Conservation (phyloP, 2,113 vertebrate genomes). For the Bungarus multicinctus region DNA sequence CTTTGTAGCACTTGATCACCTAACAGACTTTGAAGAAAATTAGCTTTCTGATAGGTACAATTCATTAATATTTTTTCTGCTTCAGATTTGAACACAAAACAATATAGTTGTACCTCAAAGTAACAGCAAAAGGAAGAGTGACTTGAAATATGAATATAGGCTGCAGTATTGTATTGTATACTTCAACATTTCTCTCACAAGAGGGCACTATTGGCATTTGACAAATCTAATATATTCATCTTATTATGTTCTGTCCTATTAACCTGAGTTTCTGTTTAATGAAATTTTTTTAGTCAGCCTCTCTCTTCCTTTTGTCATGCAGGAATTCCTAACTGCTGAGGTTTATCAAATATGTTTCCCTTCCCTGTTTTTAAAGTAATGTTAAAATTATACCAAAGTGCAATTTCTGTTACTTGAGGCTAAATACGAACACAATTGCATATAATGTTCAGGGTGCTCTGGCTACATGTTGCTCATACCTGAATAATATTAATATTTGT, state of each 20-base stretch:
- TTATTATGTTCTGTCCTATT: neutral
- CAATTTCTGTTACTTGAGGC: constrained; percentile 1
- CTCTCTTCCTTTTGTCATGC: neutral
- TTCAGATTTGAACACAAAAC: neutral
- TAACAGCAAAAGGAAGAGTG: neutral
- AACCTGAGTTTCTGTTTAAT: neutral
- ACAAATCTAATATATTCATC: neutral
- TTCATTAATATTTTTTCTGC: neutral
- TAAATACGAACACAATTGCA: neutral
- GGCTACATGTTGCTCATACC: neutral
- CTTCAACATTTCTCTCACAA: neutral
- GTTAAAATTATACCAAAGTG: neutral
- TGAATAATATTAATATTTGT: neutral
- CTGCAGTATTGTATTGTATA: neutral
- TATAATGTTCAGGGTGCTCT: neutral
- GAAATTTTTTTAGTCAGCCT: neutral
- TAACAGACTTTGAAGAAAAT: neutral
- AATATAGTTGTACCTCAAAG: neutral
- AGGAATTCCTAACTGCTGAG: neutral
- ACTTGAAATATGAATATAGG: neutral
- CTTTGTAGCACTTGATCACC: neutral
- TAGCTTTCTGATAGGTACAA: neutral
- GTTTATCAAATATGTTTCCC: neutral
- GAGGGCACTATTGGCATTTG: neutral
- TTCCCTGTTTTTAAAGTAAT: neutral